Evolutionary conservation across 2,797 vertebrate species (phyloP).

Genomic region (Myripristis murdjan): DNA sequence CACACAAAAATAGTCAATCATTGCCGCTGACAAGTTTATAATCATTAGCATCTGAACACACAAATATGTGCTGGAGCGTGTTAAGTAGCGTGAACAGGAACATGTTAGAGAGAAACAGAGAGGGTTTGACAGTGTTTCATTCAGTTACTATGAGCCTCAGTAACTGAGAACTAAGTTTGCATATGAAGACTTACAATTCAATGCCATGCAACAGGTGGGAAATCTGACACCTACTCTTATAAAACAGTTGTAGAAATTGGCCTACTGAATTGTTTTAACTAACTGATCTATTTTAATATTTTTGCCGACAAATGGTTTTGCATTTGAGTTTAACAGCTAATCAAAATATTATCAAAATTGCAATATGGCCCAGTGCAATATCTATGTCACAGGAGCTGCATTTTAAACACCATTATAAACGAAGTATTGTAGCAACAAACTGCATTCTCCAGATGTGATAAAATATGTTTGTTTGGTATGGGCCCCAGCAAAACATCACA

Average conservation of each 20-base stretch:
- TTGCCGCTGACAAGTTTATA: slow-evolving; percentile 72
- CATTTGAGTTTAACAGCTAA: background rate
- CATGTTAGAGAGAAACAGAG: slow-evolving; percentile 12
- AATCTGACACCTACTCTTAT: background rate
- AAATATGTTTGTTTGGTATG: no score
- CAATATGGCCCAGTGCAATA: no score
- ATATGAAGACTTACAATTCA: background rate
- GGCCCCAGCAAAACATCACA: no score
- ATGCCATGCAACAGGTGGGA: background rate
- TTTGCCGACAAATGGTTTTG: background rate
- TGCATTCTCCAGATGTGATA: no score
- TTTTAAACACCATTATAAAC: no score
- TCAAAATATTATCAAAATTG: no score
- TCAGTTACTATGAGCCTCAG: background rate
- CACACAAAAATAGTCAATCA: slow-evolving; percentile 79
- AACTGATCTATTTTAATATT: no score
- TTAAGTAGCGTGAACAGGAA: slow-evolving; percentile 32
- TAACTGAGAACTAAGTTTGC: background rate
- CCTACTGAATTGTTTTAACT: background rate
- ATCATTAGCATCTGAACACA: slow-evolving; percentile 78
- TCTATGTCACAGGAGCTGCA: no score
- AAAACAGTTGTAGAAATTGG: background rate
- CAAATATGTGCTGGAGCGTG: slow-evolving; percentile 66
- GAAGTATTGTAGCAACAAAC: no score
- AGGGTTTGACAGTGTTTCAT: background rate